Conservation (phyloP, 2,888 invertebrate species). For the Atrina japonica region DNA sequence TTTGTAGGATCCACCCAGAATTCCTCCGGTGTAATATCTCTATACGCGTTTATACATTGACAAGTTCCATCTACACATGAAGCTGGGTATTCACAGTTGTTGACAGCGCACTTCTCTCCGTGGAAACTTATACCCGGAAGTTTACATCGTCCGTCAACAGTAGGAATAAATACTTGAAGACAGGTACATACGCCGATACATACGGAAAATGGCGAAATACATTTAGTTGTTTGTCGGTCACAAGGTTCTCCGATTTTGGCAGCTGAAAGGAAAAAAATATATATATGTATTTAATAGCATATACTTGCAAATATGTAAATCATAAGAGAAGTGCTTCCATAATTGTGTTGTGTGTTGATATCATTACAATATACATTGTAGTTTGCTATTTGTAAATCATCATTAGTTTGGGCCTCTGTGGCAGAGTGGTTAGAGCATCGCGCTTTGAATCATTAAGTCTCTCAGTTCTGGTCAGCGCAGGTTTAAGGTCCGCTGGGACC, state of each 20-base stretch:
- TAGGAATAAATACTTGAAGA: conserved; percentile 46
- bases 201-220: conserved; percentile 55
- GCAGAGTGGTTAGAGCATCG: no score
- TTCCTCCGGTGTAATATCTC: conserved; percentile 53
- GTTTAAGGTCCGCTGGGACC: no score
- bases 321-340: no score
- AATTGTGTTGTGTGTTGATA: no score
- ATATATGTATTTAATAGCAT: no score
- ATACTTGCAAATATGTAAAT: no score
- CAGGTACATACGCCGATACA: conserved; percentile 57
- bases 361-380: no score
- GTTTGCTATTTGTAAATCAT: no score
- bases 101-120: conserved; percentile 53
- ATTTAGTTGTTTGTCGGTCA: conserved; percentile 40
- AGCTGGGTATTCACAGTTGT: conserved; percentile 58
- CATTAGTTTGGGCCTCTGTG: no score
- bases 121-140: conserved; percentile 53
- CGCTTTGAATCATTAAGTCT: no score
- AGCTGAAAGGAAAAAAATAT: conserved; percentile 39
- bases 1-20: conserved; percentile 60
- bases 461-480: no score
- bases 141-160: conserved; percentile 61
- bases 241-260: conserved; percentile 52
- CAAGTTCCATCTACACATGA: conserved; percentile 54
- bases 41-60: conserved; percentile 52